Percentiles rank a stretch among this genome's conserved stretches.
These are phyloP conservation scores for Tenebrio molitor DNA, from an alignment of 1,140 invertebrate genomes.

Conservation along the genomic window DNA sequence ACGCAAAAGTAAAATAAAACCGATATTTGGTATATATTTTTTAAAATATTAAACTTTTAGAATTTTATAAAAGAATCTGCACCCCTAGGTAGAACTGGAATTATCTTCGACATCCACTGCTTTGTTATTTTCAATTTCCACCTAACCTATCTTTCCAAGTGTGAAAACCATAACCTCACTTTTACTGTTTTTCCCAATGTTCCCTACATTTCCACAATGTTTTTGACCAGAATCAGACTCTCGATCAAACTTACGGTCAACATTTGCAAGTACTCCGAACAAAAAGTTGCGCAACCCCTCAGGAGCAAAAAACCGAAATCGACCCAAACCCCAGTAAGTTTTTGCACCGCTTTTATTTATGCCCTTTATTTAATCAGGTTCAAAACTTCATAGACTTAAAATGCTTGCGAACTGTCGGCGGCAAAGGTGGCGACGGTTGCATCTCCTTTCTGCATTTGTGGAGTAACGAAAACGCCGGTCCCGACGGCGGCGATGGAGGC, in stretches of 20 bases:
- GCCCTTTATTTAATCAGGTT: constrained; percentile 65
- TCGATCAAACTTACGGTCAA: constrained; percentile 23
- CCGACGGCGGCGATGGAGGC: constrained; percentile 97
- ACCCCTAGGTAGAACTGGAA: no score
- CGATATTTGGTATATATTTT: no score
- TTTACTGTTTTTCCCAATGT: not conserved
- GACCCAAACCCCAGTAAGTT: constrained; percentile 60
- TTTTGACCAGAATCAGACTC: constrained; percentile 16
- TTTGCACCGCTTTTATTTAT: constrained; percentile 28
- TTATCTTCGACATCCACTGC: no score
- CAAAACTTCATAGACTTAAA: constrained; percentile 80
- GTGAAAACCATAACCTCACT: not conserved
- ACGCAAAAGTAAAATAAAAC: no score
- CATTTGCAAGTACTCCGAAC: constrained; percentile 43
- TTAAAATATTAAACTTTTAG: no score
- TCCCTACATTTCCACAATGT: constrained; percentile 16
- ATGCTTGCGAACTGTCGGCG: constrained; percentile 77
- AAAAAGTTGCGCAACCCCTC: constrained; percentile 64
- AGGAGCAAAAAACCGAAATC: constrained; percentile 71
- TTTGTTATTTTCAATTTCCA: no score
- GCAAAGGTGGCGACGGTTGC: constrained; percentile 93
- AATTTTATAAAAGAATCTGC: no score
- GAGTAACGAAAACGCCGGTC: constrained; percentile 89
- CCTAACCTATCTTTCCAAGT: not conserved
- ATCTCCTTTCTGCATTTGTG: constrained; percentile 87